Evolutionary conservation across 2,888 invertebrate species (phyloP), one percentile per base, ranked within the genome.

Genomic region (Pterostichus niger): DNA sequence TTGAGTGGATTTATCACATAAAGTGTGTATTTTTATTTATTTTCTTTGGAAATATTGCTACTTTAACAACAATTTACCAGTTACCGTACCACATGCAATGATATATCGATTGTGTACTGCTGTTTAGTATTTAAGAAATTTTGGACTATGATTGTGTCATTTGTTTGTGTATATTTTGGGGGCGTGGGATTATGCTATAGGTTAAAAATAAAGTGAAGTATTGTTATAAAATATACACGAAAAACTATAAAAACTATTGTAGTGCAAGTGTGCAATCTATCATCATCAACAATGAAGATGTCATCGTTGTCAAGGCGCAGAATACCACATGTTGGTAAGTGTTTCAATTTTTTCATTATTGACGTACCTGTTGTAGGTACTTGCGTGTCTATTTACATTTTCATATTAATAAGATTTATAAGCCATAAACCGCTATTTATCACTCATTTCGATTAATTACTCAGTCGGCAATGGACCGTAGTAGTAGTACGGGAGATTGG

Each of bases 141-240:
- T 61, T 75, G 40, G 59, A 77, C 35, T 81, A 56, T 59, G 81
- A 73, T 75, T 82, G 82, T 75, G 82, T 82, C 76, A 82, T 82
- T 82, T 82, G 82, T 83, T 77, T 77, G 76, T 83, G 83, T 83
- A 68, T 83, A 54, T 64, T 64, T 75, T 76, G 83, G 83, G 83
- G 83, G 76, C 77, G 83, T 83, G 76, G 76, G 83, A 77, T 83
- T 83, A 64, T 33, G 77, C 75, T 83, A 44, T 82, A 77, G 77
- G 83, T 83, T 83, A 83, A 77, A 76, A 68, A 77, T 77, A 77
- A 75, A 82, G 77, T 83, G 77, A 10, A 77, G 46, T 75, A 75
- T 81, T 81, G 78, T 9, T 40, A 31, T 76, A 35, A 80, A 49
- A 15, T 73, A 10, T 46, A 17, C 17, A 54, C 5, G 11, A 73